Evolutionary conservation across 1,140 invertebrate genomes (phyloP), one percentile per base, ranked within the genome.

Genomic region (Copidosoma floridanum): DNA sequence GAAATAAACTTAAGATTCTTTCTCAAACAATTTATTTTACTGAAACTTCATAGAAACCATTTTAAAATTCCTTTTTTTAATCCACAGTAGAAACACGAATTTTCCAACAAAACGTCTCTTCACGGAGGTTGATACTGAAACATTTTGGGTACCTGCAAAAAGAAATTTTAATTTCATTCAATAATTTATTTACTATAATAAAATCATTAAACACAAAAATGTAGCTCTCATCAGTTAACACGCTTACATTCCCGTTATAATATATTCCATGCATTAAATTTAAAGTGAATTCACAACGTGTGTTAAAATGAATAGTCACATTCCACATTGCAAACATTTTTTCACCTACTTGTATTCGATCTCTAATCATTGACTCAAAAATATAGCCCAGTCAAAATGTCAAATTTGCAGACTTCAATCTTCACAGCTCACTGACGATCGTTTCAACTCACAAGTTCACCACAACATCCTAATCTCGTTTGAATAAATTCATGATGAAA

Each of bases 321-420:
- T 58, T 58, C 18, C 12, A 58, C 21, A 29, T 58, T 58, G n/a
- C 50, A 38, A 38, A 29, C 47, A 51, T 57, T 32, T 11, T 35
- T 47, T 58, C 56, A 58, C 56, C 56, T 51, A 58, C n/a, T 57
- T 47, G 37, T 50, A 40, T 24, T 43, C 50, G 23, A 27, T 58
- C 47, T 51, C 47, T 58, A n/a, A 54, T 16, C 47, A 58, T 51
- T 18, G 35, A 35, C 38, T 52, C 24, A 48, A 57, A 29, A 37
- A 48, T 59, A 47, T 40, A 58, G 46, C 27, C 14, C 37, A 26
- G 29, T 59, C 41, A 43, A 24, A 58, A 58, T 48, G 11, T 41
- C 21, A 57, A 57, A 58, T 20, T 58, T 58, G 47, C 56, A 58
- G 56, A 43, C 47, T 51, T 58, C 56, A 44, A 47, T 58, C 47